A percentile compares a stretch with the other conserved stretches of the same genome.
These are phyloP conservation scores for Trachelus tabidus DNA, from an alignment of 2,888 invertebrate species.

Conservation along the genomic window DNA sequence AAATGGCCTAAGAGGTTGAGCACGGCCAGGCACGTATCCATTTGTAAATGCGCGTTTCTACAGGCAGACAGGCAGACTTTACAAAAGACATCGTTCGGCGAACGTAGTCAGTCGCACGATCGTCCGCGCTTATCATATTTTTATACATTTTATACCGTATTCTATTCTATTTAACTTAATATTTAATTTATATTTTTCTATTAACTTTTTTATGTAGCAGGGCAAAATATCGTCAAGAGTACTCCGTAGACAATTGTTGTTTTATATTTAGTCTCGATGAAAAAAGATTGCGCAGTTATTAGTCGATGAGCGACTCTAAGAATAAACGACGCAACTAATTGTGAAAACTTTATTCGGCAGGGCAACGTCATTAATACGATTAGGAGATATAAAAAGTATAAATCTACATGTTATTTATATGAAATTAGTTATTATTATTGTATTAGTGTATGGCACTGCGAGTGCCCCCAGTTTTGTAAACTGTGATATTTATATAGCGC, in stretches of 20 bases:
- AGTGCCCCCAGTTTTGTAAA: slow-evolving; percentile 59
- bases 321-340: background rate
- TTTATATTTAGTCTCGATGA: no score
- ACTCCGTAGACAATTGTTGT: no score
- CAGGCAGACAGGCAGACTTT: no score
- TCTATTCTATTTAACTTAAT: slow-evolving; percentile 29
- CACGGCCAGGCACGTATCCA: no score
- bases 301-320: no score
- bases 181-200: slow-evolving; percentile 29
- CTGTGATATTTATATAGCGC: slow-evolving; percentile 60
- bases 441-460: slow-evolving; percentile 26
- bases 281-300: no score
- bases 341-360: background rate
- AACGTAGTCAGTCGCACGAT: slow-evolving; percentile 1
- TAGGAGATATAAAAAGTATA: background rate
- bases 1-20: no score
- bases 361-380: background rate
- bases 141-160: slow-evolving; percentile 10
- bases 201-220: background rate
- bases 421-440: slow-evolving; percentile 17
- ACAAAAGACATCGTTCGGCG: no score
- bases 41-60: no score
- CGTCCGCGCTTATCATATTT: slow-evolving; percentile 11
- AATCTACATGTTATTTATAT: slow-evolving; percentile 23
- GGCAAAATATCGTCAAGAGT: no score